Conservation (phyloP, 2,113 vertebrate species). For the Callochromis pleurospilus region DNA sequence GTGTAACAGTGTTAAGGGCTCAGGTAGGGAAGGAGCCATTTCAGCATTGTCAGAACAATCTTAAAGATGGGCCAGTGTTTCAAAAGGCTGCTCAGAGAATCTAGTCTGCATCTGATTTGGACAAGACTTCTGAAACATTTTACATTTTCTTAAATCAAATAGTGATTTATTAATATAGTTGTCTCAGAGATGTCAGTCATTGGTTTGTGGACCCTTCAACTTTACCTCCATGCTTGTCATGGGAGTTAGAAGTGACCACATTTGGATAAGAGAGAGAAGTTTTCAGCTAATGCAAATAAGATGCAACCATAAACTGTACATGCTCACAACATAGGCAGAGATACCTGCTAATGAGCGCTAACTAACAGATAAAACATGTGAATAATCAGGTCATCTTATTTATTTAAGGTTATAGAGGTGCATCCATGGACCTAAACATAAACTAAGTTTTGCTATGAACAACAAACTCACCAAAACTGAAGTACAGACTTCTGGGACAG, state of each 20-base stretch:
- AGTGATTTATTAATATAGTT: not conserved
- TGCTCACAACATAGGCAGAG: not conserved
- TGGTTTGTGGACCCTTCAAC: not conserved
- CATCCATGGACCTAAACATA: not conserved
- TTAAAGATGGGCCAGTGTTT: not conserved
- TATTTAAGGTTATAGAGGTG: not conserved
- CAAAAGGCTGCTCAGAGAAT: not conserved
- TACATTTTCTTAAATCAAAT: not conserved
- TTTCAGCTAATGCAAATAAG: not conserved
- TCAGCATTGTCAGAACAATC: not conserved
- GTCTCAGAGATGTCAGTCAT: not conserved
- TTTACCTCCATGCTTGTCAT: not conserved
- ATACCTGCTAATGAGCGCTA: not conserved
- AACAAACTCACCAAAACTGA: not conserved
- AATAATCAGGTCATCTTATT: not conserved
- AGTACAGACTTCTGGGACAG: not conserved
- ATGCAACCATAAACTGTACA: not conserved
- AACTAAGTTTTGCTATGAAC: not conserved
- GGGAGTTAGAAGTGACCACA: not conserved
- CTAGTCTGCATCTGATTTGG: not conserved
- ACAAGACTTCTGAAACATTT: not conserved
- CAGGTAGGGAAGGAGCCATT: conserved; percentile 68
- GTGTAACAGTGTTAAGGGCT: conserved; percentile 92
- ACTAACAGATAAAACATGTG: not conserved
- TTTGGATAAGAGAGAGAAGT: not conserved